Conservation (phyloP, 2,797 vertebrate species). For the Mus spretus region DNA sequence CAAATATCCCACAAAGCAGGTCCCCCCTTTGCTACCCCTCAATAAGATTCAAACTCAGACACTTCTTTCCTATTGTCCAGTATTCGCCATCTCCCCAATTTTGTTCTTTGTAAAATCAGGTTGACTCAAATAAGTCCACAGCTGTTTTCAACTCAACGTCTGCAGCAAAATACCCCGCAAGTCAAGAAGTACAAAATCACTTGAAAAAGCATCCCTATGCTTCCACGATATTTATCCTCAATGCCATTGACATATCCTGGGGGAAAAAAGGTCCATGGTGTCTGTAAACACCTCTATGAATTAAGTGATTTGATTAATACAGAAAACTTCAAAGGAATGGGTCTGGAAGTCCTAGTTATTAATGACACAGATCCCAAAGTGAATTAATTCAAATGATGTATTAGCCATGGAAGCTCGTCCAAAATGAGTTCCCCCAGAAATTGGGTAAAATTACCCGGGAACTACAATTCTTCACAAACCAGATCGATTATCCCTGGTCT, state of each 20-base stretch:
- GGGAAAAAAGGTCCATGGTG: constrained; percentile 40
- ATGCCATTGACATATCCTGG: constrained; percentile 17
- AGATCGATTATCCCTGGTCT: constrained; percentile 83
- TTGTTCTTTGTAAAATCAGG: constrained; percentile 54
- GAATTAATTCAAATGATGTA: constrained; percentile 87
- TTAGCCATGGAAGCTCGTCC: constrained; percentile 79
- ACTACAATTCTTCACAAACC: constrained; percentile 80
- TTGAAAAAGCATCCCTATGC: constrained; percentile 70
- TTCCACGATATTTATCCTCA: constrained; percentile 59
- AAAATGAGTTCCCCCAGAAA: constrained; percentile 87
- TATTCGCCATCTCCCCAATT: constrained; percentile 54
- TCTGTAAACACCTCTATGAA: constrained; percentile 71
- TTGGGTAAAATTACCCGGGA: constrained; percentile 85
- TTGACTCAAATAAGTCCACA: constrained; percentile 73
- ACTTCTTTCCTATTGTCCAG: constrained; percentile 17
- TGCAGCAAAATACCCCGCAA: constrained; percentile 24
- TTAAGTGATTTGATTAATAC: constrained; percentile 83
- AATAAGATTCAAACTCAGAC: constrained; percentile 39
- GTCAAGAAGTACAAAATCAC: constrained; percentile 66
- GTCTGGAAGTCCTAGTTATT: constrained; percentile 86
- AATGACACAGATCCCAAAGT: constrained; percentile 81
- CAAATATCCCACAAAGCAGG: background rate
- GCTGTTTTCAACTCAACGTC: constrained; percentile 78
- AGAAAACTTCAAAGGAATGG: constrained; percentile 76
- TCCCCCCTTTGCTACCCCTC: background rate